Conservation (phyloP, 2,797 vertebrate genomes). For the Microctenopoma stevenorrisi region DNA sequence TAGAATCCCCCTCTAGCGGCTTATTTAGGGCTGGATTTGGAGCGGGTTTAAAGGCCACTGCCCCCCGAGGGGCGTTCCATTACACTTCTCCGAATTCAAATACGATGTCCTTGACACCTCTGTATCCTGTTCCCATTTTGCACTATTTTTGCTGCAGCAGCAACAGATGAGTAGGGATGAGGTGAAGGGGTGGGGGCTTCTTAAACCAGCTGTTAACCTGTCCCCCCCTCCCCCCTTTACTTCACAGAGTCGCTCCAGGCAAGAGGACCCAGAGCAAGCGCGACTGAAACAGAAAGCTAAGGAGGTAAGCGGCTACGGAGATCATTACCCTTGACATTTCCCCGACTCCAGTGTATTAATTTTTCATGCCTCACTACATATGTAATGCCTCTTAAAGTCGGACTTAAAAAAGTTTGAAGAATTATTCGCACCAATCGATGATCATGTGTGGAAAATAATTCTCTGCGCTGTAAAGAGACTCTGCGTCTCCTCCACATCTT, state of each 20-base stretch:
- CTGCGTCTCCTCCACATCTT: slow-evolving; percentile 33
- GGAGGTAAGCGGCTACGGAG: slow-evolving; percentile 90
- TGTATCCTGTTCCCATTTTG: slow-evolving; percentile 85
- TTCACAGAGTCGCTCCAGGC: slow-evolving; percentile 92
- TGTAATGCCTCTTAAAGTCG: slow-evolving; percentile 98
- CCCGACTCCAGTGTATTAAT: slow-evolving; percentile 91
- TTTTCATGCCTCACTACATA: slow-evolving; percentile 96
- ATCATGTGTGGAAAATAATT: slow-evolving; percentile 90
- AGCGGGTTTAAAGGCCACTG: slow-evolving; percentile 84
- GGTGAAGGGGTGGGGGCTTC: slow-evolving; percentile 64
- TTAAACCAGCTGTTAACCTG: slow-evolving; percentile 95
- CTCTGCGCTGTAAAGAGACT: slow-evolving; percentile 60
- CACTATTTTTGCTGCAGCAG: slow-evolving; percentile 88
- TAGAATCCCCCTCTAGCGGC: slow-evolving; percentile 81
- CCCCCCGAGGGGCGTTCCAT: slow-evolving; percentile 82
- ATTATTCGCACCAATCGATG: slow-evolving; percentile 92
- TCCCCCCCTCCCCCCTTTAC: slow-evolving; percentile 64
- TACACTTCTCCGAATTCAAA: slow-evolving; percentile 84
- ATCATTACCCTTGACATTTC: slow-evolving; percentile 98
- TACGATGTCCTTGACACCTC: slow-evolving; percentile 87
- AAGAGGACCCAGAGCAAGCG: slow-evolving; percentile 94
- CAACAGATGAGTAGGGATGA: slow-evolving; percentile 84
- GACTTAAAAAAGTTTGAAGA: slow-evolving; percentile 93
- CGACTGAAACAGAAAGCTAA: slow-evolving; percentile 94
- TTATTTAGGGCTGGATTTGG: slow-evolving; percentile 88